phyloP scores from a whole-genome alignment of 2,888 invertebrate species.

The Theodoxus fluviatilis region DNA sequence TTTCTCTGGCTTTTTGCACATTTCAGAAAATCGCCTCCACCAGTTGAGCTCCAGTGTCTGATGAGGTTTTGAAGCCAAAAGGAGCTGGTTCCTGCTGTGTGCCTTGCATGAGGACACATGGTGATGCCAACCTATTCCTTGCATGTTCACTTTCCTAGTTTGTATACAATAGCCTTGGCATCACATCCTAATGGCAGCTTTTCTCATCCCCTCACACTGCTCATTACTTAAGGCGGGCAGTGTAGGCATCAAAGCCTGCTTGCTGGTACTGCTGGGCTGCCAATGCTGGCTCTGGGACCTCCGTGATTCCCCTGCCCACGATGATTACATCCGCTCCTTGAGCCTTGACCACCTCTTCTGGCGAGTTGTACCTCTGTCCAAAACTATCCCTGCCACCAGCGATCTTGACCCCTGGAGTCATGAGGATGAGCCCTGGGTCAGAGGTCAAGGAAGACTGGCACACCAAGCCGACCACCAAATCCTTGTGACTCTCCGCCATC shows the following conservation, averaged over 20 bases:
- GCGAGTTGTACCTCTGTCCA: constrained; percentile 88
- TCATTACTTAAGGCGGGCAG: constrained; percentile 30
- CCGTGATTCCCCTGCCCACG: constrained; percentile 87
- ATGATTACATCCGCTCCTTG: constrained; percentile 91
- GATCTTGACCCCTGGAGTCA: constrained; percentile 87
- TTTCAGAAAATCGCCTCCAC: no score
- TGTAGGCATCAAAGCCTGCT: constrained; percentile 76
- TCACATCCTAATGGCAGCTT: no score
- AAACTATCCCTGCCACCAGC: constrained; percentile 74
- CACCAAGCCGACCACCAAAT: constrained; percentile 87
- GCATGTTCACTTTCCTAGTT: no score
- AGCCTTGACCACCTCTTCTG: constrained; percentile 79
- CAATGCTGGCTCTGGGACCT: constrained; percentile 70
- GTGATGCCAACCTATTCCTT: no score
- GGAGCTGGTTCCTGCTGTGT: no score
- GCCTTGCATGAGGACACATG: no score
- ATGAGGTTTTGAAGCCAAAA: no score
- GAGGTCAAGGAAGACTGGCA: constrained; percentile 80
- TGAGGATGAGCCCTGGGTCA: constrained; percentile 80
- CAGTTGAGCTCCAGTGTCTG: no score
- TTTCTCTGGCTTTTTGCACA: no score
- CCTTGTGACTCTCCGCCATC: constrained; percentile 76
- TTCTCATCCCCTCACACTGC: no score
- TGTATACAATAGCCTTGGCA: no score
- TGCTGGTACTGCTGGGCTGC: constrained; percentile 78